Base-by-base conservation (phyloP, 1,140 invertebrate species). In the Drosophila trapezifrons region DNA sequence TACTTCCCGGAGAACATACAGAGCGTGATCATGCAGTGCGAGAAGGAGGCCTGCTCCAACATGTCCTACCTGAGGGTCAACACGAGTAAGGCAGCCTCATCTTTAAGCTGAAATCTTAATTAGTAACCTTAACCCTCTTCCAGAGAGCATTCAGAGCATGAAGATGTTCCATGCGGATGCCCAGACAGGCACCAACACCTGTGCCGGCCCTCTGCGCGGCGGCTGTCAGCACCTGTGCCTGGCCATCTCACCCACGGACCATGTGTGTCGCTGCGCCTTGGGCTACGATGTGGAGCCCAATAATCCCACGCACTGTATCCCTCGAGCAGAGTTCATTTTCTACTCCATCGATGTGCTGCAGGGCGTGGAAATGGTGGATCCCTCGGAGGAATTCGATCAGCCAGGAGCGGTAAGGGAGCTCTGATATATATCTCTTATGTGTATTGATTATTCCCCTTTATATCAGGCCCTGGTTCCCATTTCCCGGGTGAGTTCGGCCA, bases 211-310 rank as follows among this genome's bases (percentile, higher is more conserved):
- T 7, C 93, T 95, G 56, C 94, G 94, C 77, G 94, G 94, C 38
- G 93, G 93, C 32, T 97, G 97, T 91, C 93, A 95, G 64, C 97
- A 98, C 92, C 92, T 98, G 3, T 98, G 97, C 92, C 91, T 98
- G 55, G 95, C 96, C 12, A 93, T 93, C 18, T 94, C 94, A 1
- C 60, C 80, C 10, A 92, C 83, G 0, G 91, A 92, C 12, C 93
- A 94, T 73, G 93, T 93, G 1, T 98, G 97, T 91, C 94, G 93
- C 56, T 98, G 97, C 92, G 95, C 97, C 3, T 93, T 95, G 29
- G 97, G 97, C 2, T 97, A 95, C 92, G 74, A 86, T 18, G 77
- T 93, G 15, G 93, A 95, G 89, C 93, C 93, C 2, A 91, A 92
- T 12, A 72, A 83, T 77, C 76, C 87, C 0, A 93, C 85, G 17